Evolutionary conservation across 2,113 vertebrate genomes (phyloP).

Genomic region (Actenoides lindsayi): DNA sequence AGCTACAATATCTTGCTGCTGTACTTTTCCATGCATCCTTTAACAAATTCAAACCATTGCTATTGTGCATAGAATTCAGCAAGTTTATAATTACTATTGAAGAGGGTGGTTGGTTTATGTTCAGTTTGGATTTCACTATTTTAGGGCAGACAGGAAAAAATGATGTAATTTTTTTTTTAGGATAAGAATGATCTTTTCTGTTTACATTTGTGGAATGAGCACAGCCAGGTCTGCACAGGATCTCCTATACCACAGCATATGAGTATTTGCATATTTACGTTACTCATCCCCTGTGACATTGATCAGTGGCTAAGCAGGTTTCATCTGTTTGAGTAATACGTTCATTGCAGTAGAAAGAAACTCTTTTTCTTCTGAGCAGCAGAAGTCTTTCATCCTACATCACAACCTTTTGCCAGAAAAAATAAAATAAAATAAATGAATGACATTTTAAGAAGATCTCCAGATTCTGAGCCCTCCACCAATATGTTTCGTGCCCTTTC

Average conservation of each 20-base stretch:
- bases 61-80: background rate
- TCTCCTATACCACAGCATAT: background rate
- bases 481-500: background rate
- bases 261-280: background rate
- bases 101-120: background rate
- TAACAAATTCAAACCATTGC: background rate
- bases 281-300: background rate
- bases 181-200: slow-evolving; percentile 6
- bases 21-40: slow-evolving; percentile 44
- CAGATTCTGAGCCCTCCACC: background rate
- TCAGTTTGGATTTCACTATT: slow-evolving; percentile 40
- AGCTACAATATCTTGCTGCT: background rate
- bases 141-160: background rate
- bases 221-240: background rate
- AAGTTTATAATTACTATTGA: slow-evolving; percentile 31
- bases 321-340: background rate
- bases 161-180: background rate
- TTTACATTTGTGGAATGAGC: background rate
- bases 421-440: background rate
- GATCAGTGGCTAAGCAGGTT: background rate
- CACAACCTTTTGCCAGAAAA: background rate
- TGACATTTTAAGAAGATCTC: rapidly evolving
- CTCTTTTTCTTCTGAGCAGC: background rate
- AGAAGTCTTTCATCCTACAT: background rate
- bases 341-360: background rate